A percentile compares a stretch with the other conserved stretches of the same genome.
Evolutionary conservation across 2,888 invertebrate genomes (phyloP).

Genomic region (Gryllus longicercus): DNA sequence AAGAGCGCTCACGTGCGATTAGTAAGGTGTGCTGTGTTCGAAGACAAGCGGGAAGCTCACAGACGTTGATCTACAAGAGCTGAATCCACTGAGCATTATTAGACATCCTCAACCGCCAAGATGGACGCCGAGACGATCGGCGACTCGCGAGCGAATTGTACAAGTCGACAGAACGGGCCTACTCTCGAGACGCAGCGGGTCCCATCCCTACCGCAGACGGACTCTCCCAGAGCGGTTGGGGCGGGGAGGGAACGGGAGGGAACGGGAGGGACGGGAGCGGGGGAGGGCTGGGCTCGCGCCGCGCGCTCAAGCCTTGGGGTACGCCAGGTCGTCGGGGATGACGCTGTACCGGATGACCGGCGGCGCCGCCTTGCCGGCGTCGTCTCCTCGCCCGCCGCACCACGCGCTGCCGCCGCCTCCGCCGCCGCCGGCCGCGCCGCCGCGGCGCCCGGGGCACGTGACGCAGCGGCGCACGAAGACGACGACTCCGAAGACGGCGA

Average conservation of each 20-base stretch:
- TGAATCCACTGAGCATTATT: too few species aligned
- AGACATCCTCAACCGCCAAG: too few species aligned
- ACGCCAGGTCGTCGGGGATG: conserved; percentile 43
- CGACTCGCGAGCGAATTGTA: too few species aligned
- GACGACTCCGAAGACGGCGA: conserved; percentile 43
- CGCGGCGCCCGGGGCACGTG: conserved; percentile 42
- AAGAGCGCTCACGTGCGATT: too few species aligned
- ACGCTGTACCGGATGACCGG: conserved; percentile 44
- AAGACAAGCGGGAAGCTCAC: too few species aligned
- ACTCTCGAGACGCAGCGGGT: too few species aligned
- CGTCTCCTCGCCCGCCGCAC: conserved; percentile 43
- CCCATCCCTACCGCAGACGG: background rate
- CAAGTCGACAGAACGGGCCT: too few species aligned
- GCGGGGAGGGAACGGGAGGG: background rate
- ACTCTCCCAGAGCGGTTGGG: background rate
- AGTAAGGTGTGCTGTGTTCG: too few species aligned
- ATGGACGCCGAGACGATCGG: too few species aligned
- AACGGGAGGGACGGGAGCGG: background rate
- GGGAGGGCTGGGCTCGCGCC: conserved; percentile 32
- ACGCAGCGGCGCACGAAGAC: conserved; percentile 44
- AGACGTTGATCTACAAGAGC: too few species aligned
- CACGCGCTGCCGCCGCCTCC: conserved; percentile 27
- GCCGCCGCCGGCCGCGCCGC: conserved; percentile 30
- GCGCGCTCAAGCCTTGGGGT: conserved; percentile 32
- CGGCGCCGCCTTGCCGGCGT: conserved; percentile 38